Conservation (phyloP, 2,888 invertebrate genomes). For the Macrophya alboannulata region DNA sequence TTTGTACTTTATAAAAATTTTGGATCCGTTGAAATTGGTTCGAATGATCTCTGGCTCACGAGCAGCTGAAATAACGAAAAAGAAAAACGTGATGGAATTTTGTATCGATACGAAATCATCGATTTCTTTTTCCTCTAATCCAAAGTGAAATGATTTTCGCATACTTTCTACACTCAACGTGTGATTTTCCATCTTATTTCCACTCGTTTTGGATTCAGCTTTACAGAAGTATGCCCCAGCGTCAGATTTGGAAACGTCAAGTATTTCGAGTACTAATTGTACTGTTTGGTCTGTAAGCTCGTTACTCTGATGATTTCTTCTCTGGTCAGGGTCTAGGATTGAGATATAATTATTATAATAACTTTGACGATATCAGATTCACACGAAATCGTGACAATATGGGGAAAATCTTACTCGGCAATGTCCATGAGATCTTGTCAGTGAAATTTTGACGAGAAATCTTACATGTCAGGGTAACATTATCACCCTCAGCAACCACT, state of each 20-base stretch:
- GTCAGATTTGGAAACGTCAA: constrained; percentile 71
- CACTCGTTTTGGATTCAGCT: constrained; percentile 61
- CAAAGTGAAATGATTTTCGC: constrained; percentile 52
- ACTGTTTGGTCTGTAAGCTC: constrained; percentile 74
- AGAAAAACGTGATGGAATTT: constrained; percentile 34
- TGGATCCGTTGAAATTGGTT: constrained; percentile 78
- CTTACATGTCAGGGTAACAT: constrained; percentile 83
- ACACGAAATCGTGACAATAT: neutral
- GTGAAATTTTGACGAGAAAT: constrained; percentile 81
- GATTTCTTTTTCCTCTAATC: constrained; percentile 59
- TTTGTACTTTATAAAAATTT: neutral
- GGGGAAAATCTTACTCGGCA: constrained; percentile 58
- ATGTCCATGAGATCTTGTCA: constrained; percentile 81
- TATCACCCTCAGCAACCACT: constrained; percentile 82
- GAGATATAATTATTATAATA: neutral
- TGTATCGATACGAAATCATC: constrained; percentile 60
- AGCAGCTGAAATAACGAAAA: constrained; percentile 78
- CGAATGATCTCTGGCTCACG: constrained; percentile 77
- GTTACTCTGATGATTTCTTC: constrained; percentile 62
- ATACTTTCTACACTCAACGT: constrained; percentile 78
- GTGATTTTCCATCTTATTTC: constrained; percentile 65
- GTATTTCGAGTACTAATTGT: constrained; percentile 74
- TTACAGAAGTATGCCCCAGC: constrained; percentile 72
- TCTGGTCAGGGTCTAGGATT: constrained; percentile 60
- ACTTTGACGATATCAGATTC: neutral